Percentiles rank a stretch among this genome's conserved stretches.
Conservation (phyloP, 2,113 vertebrate genomes). For the Recurvirostra avosetta region DNA sequence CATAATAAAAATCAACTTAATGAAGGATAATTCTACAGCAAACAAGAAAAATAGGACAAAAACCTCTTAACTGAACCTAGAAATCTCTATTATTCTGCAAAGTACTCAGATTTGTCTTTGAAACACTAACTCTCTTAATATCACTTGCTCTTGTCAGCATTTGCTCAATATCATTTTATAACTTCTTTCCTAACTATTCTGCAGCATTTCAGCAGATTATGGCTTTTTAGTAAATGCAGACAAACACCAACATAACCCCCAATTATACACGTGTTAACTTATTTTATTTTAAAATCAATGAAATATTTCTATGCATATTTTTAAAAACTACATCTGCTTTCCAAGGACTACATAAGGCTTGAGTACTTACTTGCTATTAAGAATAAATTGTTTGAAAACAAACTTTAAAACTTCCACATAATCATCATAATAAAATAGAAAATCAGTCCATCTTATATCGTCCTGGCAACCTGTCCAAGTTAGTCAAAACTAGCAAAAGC, state of each 20-base stretch:
- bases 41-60: neutral
- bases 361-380: neutral
- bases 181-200: neutral
- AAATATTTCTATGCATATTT: neutral
- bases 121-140: neutral
- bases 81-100: neutral
- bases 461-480: neutral
- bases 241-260: neutral
- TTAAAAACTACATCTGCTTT: neutral
- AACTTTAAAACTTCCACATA: neutral
- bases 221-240: neutral
- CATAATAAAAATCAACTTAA: neutral
- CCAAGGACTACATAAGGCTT: neutral
- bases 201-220: neutral
- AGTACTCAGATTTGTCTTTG: neutral
- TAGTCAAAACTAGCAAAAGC: neutral
- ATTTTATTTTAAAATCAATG: neutral
- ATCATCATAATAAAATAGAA: neutral
- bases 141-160: neutral
- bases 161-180: neutral
- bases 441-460: neutral
- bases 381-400: neutral
- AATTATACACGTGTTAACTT: neutral
- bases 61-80: neutral
- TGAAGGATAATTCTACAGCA: neutral